phyloP scores from a whole-genome alignment of 2,888 invertebrate species.

The Eumacrocentrus americanus region DNA sequence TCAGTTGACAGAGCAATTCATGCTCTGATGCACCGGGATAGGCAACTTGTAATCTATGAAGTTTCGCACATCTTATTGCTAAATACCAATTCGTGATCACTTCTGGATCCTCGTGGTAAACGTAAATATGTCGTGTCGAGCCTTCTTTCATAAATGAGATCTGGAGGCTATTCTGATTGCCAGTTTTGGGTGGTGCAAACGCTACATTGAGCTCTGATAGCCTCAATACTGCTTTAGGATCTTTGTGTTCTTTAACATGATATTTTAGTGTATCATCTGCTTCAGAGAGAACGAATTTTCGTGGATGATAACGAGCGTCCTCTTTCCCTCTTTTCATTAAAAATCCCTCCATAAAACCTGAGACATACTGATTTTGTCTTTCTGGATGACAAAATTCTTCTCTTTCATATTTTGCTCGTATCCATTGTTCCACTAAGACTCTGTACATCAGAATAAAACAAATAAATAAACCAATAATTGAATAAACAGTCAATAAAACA shows the following conservation, averaged over 20 bases:
- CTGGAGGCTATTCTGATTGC: constrained; percentile 81
- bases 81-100: constrained; percentile 86
- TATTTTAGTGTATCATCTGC: constrained; percentile 81
- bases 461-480: neutral
- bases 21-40: constrained; percentile 78
- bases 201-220: constrained; percentile 84
- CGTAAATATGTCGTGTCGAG: constrained; percentile 84
- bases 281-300: constrained; percentile 83
- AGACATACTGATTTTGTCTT: constrained; percentile 75
- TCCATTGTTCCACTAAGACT: constrained; percentile 88
- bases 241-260: constrained; percentile 72
- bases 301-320: constrained; percentile 80
- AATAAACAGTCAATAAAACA: neutral
- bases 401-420: constrained; percentile 86
- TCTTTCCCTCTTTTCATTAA: constrained; percentile 90
- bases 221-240: constrained; percentile 81
- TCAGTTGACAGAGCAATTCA: constrained; percentile 75
- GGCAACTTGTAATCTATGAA: constrained; percentile 82
- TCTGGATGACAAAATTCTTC: constrained; percentile 85
- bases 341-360: constrained; percentile 83
- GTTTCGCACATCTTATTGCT: constrained; percentile 82
- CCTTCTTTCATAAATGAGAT: constrained; percentile 85
- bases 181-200: constrained; percentile 83
- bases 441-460: constrained; percentile 62
- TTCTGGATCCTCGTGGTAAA: constrained; percentile 85